Conservation (phyloP, 2,797 vertebrate species). For the Rhinatrema bivittatum region DNA sequence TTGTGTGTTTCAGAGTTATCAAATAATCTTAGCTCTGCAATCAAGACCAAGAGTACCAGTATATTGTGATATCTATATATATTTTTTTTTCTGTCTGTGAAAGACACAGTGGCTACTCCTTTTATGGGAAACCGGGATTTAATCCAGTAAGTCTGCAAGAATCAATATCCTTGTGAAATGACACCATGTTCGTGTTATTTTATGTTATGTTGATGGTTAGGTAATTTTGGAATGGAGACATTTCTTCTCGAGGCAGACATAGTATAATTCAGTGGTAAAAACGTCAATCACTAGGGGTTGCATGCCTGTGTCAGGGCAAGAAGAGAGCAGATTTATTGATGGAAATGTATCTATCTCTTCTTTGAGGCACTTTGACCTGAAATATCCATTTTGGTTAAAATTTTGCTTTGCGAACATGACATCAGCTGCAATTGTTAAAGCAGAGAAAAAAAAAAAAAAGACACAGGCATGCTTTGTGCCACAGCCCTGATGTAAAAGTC, state of each 20-base stretch:
- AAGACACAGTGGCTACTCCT: constrained; percentile 64
- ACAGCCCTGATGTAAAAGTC: constrained; percentile 64
- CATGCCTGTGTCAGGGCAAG: constrained; percentile 63
- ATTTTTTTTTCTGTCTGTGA: constrained; percentile 63
- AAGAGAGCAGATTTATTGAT: constrained; percentile 85
- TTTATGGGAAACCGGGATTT: constrained; percentile 82
- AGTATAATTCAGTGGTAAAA: constrained; percentile 87
- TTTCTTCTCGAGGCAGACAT: constrained; percentile 71
- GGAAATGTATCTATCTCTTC: constrained; percentile 87
- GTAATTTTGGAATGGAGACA: constrained; percentile 84
- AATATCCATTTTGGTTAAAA: constrained; percentile 86
- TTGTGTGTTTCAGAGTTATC: too few species aligned
- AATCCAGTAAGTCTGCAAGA: constrained; percentile 70
- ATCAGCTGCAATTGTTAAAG: constrained; percentile 73
- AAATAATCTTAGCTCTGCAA: too few species aligned
- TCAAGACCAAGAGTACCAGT: too few species aligned
- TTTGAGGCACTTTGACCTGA: constrained; percentile 71
- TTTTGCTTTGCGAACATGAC: constrained; percentile 92
- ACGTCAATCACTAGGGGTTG: constrained; percentile 72
- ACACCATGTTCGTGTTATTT: constrained; percentile 80
- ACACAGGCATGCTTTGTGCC: constrained; percentile 59
- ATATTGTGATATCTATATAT: too few species aligned
- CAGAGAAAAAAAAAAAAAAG: constrained; percentile 73
- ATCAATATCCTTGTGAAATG: constrained; percentile 88
- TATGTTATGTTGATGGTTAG: constrained; percentile 84